Percentiles rank a stretch among this genome's conserved stretches.
Conservation (phyloP, 1,140 invertebrate species). For the silkworm (Bombyx mori) region DNA sequence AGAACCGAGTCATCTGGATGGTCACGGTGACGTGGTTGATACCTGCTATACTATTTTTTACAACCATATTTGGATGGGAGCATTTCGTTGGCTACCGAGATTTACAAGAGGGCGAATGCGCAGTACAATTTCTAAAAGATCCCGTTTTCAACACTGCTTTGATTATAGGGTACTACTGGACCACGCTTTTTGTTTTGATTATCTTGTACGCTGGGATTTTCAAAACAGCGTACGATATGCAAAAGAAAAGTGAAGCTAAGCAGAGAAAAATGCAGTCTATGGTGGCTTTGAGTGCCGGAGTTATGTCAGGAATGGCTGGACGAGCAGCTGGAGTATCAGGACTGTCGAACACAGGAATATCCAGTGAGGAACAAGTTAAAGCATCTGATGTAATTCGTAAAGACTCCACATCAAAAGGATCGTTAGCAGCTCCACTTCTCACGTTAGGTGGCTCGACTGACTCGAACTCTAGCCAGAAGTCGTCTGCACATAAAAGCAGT, state of each 20-base stretch:
- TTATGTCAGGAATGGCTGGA: slow-evolving; percentile 91
- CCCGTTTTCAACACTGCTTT: slow-evolving; percentile 98
- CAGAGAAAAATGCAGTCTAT: slow-evolving; percentile 95
- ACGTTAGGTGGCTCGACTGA: slow-evolving; percentile 66
- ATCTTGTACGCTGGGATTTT: slow-evolving; percentile 98
- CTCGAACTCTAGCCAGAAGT: slow-evolving; percentile 76
- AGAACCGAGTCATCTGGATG: slow-evolving; percentile 92
- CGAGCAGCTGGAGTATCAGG: slow-evolving; percentile 86
- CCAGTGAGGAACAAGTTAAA: slow-evolving; percentile 81
- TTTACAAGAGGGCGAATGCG: slow-evolving; percentile 89
- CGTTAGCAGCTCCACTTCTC: slow-evolving; percentile 56
- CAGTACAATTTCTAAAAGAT: slow-evolving; percentile 98
- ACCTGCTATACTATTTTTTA: slow-evolving; percentile 96
- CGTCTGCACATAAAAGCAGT: slow-evolving; percentile 73
- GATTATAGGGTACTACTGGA: slow-evolving; percentile 99
- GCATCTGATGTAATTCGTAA: slow-evolving; percentile 45
- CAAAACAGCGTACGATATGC: slow-evolving; percentile 97
- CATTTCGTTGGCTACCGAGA: slow-evolving; percentile 95
- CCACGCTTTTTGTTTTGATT: slow-evolving; percentile 93
- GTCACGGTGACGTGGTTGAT: slow-evolving; percentile 98
- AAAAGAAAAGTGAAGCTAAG: slow-evolving; percentile 96
- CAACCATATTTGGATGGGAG: slow-evolving; percentile 99
- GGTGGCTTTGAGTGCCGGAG: slow-evolving; percentile 89
- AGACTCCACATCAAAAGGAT: slow-evolving; percentile 56
- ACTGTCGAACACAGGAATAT: slow-evolving; percentile 81